These are phyloP conservation scores for Phyllostomus discolor DNA, from an alignment of 2,113 vertebrate species.

Conservation along the genomic window DNA sequence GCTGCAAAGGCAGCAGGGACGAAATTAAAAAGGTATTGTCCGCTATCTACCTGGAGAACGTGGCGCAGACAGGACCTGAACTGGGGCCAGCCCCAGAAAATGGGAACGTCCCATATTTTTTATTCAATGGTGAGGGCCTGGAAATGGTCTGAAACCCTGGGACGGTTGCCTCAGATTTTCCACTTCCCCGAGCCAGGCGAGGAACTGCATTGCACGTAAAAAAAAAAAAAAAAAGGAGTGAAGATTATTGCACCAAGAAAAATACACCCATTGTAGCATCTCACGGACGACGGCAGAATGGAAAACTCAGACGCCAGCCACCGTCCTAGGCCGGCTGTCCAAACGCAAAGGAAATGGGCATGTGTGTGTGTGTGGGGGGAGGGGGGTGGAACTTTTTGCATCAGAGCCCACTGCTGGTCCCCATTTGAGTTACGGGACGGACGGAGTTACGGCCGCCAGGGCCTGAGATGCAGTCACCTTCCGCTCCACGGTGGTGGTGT, in stretches of 20 bases:
- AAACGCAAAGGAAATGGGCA: background rate
- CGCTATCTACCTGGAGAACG: background rate
- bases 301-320: background rate
- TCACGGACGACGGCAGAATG: background rate
- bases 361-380: no score
- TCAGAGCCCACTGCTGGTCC: no score
- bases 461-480: rapidly evolving
- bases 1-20: rapidly evolving
- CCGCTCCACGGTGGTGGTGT: rapidly evolving
- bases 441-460: no score
- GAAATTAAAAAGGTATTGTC: rapidly evolving
- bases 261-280: background rate
- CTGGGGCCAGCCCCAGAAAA: no score
- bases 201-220: background rate
- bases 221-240: no score
- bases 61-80: background rate
- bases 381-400: background rate
- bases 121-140: background rate
- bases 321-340: background rate
- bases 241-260: background rate
- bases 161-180: background rate
- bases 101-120: background rate
- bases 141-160: background rate
- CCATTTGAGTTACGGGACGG: no score
- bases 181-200: background rate